A percentile compares a stretch with the other conserved stretches of the same genome.
Conservation (phyloP, 2,888 invertebrate species). For the Rosalia funebris region DNA sequence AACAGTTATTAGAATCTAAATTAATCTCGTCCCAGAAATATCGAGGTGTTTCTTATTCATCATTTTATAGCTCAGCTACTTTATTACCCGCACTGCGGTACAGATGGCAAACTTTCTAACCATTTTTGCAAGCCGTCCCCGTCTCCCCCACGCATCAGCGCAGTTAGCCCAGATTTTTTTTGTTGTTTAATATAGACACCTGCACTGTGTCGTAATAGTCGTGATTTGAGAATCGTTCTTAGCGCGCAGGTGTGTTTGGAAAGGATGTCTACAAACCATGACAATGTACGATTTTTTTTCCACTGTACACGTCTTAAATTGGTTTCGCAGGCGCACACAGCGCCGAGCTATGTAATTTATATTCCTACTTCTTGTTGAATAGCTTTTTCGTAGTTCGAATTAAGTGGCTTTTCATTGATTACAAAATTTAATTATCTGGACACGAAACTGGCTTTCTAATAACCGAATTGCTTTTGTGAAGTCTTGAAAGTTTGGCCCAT, state of each 20-base stretch:
- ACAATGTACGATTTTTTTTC: constrained; percentile 37
- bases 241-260: constrained; percentile 47
- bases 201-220: constrained; percentile 44
- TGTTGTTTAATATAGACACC: constrained; percentile 34
- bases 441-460: not conserved
- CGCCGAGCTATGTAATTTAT: not conserved
- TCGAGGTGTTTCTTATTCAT: no score
- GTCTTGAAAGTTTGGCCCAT: not conserved
- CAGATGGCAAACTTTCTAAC: not conserved
- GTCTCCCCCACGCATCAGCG: constrained; percentile 27
- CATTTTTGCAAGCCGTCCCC: not conserved
- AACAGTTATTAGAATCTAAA: no score
- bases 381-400: not conserved
- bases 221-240: constrained; percentile 37
- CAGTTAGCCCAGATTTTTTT: constrained; percentile 53
- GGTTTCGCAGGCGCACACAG: not conserved
- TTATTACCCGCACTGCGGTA: not conserved
- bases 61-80: no score
- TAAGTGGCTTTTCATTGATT: not conserved
- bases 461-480: not conserved
- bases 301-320: constrained; percentile 18
- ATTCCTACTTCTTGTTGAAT: not conserved
- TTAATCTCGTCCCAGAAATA: no score
- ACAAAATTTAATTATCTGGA: not conserved
- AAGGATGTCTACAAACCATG: constrained; percentile 51